phyloP scores from a whole-genome alignment of 2,113 vertebrate genomes.

The Fulica atra region DNA sequence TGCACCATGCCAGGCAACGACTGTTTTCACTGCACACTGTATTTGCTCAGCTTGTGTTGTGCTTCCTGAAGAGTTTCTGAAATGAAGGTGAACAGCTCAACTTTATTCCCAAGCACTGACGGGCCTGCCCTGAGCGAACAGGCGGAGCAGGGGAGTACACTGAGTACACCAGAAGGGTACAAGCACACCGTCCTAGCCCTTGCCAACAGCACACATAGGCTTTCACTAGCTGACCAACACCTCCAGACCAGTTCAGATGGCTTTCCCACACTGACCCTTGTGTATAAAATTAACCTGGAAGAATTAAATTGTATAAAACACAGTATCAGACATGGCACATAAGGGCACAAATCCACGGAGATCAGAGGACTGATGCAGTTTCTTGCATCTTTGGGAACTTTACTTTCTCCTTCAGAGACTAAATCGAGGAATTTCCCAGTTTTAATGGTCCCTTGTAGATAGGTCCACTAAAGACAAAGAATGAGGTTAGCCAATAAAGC shows the following conservation, averaged over 20 bases:
- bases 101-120: not conserved
- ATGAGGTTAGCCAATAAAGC: not conserved
- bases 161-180: not conserved
- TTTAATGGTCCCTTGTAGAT: not conserved
- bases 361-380: not conserved
- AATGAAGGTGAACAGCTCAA: not conserved
- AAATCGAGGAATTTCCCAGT: not conserved
- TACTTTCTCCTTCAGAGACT: not conserved
- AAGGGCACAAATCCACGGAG: not conserved
- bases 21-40: not conserved
- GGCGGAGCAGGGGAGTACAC: not conserved
- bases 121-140: not conserved
- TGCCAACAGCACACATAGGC: not conserved
- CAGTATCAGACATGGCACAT: rapidly evolving
- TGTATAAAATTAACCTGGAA: not conserved
- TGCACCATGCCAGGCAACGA: not conserved
- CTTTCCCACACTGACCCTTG: not conserved
- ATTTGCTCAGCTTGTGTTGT: not conserved
- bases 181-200: not conserved
- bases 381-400: not conserved
- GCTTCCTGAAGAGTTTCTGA: not conserved
- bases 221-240: not conserved
- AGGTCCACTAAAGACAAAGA: not conserved
- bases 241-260: not conserved
- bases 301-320: too few species aligned